Base-by-base conservation (phyloP, 2,113 vertebrate species). In the Pygoscelis antarcticus region DNA sequence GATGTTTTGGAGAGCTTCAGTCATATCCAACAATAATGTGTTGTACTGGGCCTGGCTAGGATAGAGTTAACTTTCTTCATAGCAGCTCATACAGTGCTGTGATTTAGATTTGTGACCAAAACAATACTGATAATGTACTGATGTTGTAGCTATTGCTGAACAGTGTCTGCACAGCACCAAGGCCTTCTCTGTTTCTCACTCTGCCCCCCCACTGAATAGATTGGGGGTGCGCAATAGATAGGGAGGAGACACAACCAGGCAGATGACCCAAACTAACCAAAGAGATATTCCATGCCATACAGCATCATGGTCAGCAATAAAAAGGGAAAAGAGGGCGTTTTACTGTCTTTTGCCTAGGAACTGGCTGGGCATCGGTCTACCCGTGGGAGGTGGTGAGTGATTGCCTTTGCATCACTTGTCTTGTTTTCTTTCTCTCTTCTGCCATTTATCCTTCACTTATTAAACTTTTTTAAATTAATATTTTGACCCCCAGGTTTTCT, bases 201-300 rank as follows among this genome's bases (percentile, higher is more conserved):
- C 22, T 51, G 8, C 7, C 4, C 3, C 0, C 1, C 3, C 9
- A 7, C 16, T 10, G 8, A 30, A 42, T 25, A 57, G 19, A 16
- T 2, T n/a, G 4, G 13, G 11, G 16, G 5, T 76, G 14, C 44
- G 13, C n/a, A 64, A 13, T 29, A 66, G 9, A 18, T 18, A 12
- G 25, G 72, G 23, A 72, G 29, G 7, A 13, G 34, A 57, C 49
- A 52, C 51, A 52, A 66, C 25, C 32, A 84, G 21, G 32, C 13
- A 90, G 27, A 60, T 44, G 25, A 42, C 11, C 13, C 9, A 2
- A 84, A 42, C 29, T 60, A 51, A 52, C 20, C 22, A 46, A 57
- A 83, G 42, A 58, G 5, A 32, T 49, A 52, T 52, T 46, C 30
- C 13, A 27, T 49, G 32, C 13, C 13, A 25, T 23, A 29, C 7